Base-by-base conservation (phyloP, 1,140 invertebrate species). In the Pomacea maculata region DNA sequence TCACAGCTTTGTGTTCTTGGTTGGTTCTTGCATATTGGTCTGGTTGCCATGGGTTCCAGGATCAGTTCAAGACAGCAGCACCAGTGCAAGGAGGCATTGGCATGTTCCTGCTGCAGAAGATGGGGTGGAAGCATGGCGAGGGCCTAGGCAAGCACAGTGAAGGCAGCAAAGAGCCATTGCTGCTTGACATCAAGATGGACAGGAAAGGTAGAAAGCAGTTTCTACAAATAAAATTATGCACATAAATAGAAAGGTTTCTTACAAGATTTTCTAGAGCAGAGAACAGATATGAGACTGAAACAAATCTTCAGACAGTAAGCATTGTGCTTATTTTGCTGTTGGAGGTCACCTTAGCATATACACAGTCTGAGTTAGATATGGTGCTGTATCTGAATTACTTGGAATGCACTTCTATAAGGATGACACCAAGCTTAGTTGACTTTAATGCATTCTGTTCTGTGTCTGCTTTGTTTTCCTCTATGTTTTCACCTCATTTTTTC, bases 91-190 rank as follows among this genome's bases (percentile, higher is more conserved):
- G 96, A 78, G 97, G 97, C 5, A 97, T 99, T 94, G 98, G 97
- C 25, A 97, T 98, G 96, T 94, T 96, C 83, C 92, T 99, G 71
- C 93, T 99, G 25, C 96, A 98, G 92, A 99, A 99, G 93, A 99
- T 99, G 98, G 98, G 98, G 64, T 99, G 98, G 98, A 95, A 95
- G 85, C 96, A 97, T 7, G 98, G 98, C 1, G 96, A 97, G 91
- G 97, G 97, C 68, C 93, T 99, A 55, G 98, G 98, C 29, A 98
- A 98, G 90, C 95, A 97, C 88, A 97, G 97, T 90, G 96, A 97
- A 85, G 98, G 98, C 0, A 94, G 95, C 0, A 90, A 97, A 25
- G 96, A 96, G 88, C 98, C 98, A 0, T 92, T 99, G 3, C 92
- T 96, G 71, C 92, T 99, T 0, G 97, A 98, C 90, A 95, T 99